Percentiles rank a stretch among this genome's conserved stretches.
Evolutionary conservation across 2,888 invertebrate genomes (phyloP).

Genomic region (Nomada ruficornis): DNA sequence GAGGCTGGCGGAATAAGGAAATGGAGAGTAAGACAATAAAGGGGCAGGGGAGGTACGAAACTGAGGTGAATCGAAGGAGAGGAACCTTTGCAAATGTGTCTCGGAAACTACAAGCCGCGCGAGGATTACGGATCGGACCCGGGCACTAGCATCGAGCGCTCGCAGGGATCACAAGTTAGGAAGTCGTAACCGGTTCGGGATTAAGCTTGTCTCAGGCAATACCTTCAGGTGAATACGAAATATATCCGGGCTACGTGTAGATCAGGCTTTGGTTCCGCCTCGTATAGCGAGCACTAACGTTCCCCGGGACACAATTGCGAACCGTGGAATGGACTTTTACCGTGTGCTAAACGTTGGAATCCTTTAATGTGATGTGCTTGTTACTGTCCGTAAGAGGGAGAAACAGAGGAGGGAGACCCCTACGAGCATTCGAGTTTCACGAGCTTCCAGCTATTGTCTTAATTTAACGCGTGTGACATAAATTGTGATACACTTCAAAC

Average conservation of each 20-base stretch:
- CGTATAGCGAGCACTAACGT: constrained; percentile 13
- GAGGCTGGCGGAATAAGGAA: constrained; percentile 15
- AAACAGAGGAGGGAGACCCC: too few relatives aligned
- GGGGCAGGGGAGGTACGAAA: background rate
- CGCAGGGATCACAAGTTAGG: constrained; percentile 68
- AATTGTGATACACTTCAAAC: too few relatives aligned
- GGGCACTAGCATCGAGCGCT: constrained; percentile 45
- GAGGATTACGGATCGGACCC: constrained; percentile 68
- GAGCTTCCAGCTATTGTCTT: background rate
- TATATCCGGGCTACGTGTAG: constrained; percentile 56
- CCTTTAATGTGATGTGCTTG: constrained; percentile 12
- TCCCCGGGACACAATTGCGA: constrained; percentile 1
- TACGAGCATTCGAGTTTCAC: background rate
- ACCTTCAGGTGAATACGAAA: constrained; percentile 65
- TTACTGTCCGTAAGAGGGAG: background rate
- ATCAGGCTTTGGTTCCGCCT: constrained; percentile 57
- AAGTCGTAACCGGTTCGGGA: constrained; percentile 71
- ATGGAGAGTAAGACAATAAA: constrained; percentile 18
- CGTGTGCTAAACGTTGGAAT: background rate
- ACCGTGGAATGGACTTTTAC: constrained; percentile 19
- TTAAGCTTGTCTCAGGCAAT: constrained; percentile 69
- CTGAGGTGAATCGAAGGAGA: constrained; percentile 51
- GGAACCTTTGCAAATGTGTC: constrained; percentile 64
- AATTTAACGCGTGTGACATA: too few relatives aligned
- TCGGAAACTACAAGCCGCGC: constrained; percentile 63